These are phyloP conservation scores for Schizotus pectinicornis DNA, from an alignment of 2,888 invertebrate genomes.

Conservation along the genomic window DNA sequence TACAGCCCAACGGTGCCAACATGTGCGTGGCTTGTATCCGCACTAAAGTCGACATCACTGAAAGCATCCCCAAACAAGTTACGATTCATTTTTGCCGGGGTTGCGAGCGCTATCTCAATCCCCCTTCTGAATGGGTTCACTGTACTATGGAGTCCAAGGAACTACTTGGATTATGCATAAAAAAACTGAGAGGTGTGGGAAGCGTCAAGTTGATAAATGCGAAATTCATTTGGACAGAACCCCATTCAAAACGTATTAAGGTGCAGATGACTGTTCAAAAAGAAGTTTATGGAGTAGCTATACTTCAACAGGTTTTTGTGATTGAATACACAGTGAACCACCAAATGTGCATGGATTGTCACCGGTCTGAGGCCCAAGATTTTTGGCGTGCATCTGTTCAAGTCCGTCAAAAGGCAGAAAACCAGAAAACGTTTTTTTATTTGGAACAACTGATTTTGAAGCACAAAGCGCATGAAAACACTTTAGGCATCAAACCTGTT, in stretches of 20 bases:
- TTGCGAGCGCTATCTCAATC: constrained; percentile 94
- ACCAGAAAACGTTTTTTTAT: constrained; percentile 97
- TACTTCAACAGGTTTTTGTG: constrained; percentile 92
- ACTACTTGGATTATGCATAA: constrained; percentile 87
- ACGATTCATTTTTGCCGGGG: constrained; percentile 89
- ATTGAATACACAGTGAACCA: constrained; percentile 91
- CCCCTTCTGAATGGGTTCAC: constrained; percentile 86
- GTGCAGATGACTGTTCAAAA: constrained; percentile 94
- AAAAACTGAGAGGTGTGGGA: constrained; percentile 87
- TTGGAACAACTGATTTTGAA: constrained; percentile 97
- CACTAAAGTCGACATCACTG: constrained; percentile 92
- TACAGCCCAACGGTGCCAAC: constrained; percentile 95
- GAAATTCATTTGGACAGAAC: constrained; percentile 98
- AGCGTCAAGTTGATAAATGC: constrained; percentile 94
- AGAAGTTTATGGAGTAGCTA: constrained; percentile 89
- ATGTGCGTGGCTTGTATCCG: constrained; percentile 97
- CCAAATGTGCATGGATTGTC: constrained; percentile 98
- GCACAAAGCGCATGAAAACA: constrained; percentile 89
- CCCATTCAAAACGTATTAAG: constrained; percentile 97
- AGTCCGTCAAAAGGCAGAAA: constrained; percentile 85
- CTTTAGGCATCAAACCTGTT: constrained; percentile 76
- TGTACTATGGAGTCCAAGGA: constrained; percentile 90
- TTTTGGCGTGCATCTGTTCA: constrained; percentile 95
- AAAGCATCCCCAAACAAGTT: constrained; percentile 93
- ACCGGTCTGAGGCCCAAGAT: constrained; percentile 95